Percentiles rank a stretch among this genome's conserved stretches.
Evolutionary conservation across 2,888 invertebrate genomes (phyloP).

Genomic region (Tridacna crocea): DNA sequence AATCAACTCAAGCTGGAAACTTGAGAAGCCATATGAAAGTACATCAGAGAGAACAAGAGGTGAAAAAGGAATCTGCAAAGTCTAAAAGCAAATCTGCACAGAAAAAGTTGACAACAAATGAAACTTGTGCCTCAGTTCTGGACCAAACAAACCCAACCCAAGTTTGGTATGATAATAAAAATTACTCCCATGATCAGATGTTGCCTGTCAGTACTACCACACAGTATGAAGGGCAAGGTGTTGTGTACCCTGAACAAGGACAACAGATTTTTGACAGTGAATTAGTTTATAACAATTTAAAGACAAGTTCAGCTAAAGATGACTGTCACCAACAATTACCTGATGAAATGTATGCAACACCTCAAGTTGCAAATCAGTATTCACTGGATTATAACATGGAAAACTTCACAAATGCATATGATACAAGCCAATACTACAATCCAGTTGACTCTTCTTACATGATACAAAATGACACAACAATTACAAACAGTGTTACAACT

Average conservation of each 20-base stretch:
- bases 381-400: not conserved
- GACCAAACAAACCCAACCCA: not conserved
- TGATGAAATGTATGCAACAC: not conserved
- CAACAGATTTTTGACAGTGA: not conserved
- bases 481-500: not conserved
- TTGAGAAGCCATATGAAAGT: conserved; percentile 43
- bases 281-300: not conserved
- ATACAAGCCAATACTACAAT: conserved; percentile 16
- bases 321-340: not conserved
- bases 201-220: not conserved
- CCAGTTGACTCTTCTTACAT: not conserved
- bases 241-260: conserved; percentile 1
- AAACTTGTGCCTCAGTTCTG: not conserved
- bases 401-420: not conserved
- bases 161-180: not conserved
- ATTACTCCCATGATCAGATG: not conserved
- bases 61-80: not conserved
- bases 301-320: not conserved
- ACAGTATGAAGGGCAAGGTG: not conserved
- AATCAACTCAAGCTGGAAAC: conserved; percentile 33
- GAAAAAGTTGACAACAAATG: not conserved
- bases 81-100: not conserved
- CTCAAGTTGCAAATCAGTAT: not conserved
- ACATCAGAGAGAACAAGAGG: conserved; percentile 29
- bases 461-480: not conserved